These are phyloP conservation scores for Neodiprion lecontei DNA, from an alignment of 1,140 invertebrate species.

Conservation along the genomic window DNA sequence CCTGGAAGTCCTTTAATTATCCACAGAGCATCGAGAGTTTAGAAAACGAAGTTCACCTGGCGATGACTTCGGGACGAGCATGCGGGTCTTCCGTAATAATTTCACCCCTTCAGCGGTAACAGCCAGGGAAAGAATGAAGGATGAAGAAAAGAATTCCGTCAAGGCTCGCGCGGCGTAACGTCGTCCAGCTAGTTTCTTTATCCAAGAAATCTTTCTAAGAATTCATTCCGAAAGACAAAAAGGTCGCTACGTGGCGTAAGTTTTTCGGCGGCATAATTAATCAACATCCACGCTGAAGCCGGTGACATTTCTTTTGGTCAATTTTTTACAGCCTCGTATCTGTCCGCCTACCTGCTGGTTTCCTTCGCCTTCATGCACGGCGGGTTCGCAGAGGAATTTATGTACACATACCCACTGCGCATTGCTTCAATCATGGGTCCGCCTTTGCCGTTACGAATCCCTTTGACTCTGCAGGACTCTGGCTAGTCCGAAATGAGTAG, in stretches of 20 bases:
- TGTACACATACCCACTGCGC: background rate
- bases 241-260: background rate
- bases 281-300: slow-evolving; percentile 4
- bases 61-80: too few relatives aligned
- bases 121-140: background rate
- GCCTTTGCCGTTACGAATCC: background rate
- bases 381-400: slow-evolving; percentile 1
- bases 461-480: background rate
- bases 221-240: slow-evolving; percentile 5
- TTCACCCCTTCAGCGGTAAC: background rate
- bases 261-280: background rate
- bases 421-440: background rate
- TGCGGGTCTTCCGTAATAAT: background rate
- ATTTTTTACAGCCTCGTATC: slow-evolving; percentile 5
- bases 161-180: background rate
- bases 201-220: slow-evolving; percentile 2
- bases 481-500: background rate
- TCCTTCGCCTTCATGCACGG: background rate
- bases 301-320: slow-evolving; percentile 4
- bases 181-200: background rate
- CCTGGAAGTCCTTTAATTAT: too few relatives aligned
- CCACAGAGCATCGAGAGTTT: too few relatives aligned
- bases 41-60: too few relatives aligned
- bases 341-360: background rate
- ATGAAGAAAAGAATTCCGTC: background rate